Evolutionary conservation across 2,888 invertebrate genomes (phyloP), one percentile per base, ranked within the genome.

Genomic region (Lagria hirta): DNA sequence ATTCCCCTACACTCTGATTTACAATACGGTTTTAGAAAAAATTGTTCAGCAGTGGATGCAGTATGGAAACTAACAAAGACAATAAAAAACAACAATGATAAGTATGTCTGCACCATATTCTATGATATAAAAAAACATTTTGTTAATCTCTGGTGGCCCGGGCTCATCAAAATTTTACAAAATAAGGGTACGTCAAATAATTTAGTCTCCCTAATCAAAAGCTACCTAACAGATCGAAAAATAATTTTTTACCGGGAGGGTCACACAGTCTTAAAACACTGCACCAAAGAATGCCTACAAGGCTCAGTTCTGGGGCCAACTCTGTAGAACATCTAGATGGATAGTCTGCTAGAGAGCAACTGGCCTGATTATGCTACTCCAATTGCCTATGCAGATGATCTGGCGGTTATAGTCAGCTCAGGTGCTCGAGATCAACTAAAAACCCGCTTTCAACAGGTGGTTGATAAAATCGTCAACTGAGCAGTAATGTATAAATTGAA

Each of bases 141-240:
- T 8, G 33, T 34, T 15, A 42, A 42, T 17, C 33, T 42, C 2
- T 42, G 42, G 42, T 42, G 42, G 42, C 33, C 42, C 2, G 8
- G 23, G 3, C n/a, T 23, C 3, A 10, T 41, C 5, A 12, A 22
- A 11, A 12, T 16, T 7, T 15, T 33, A 11, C 33, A 24, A 14
- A 2, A 3, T 6, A 37, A 26, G 22, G 16, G 15, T 10, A 7
- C 12, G 3, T 14, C 41, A 2, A 3, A 4, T 2, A n/a, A 33
- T 7, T 8, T 41, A 4, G n/a, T 15, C 6, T 3, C 7, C 2
- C 21, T 34, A 5, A 22, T 41, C 7, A 33, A 34, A 8, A 24
- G 24, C 33, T 41, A 41, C 11, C 15, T 41, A 7, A 24, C 13
- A 4, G 24, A 41, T n/a, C n/a, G n/a, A n/a, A n/a, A n/a, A n/a